Evolutionary conservation across 2,888 invertebrate genomes (phyloP).

Genomic region (Drosophila phalerata): DNA sequence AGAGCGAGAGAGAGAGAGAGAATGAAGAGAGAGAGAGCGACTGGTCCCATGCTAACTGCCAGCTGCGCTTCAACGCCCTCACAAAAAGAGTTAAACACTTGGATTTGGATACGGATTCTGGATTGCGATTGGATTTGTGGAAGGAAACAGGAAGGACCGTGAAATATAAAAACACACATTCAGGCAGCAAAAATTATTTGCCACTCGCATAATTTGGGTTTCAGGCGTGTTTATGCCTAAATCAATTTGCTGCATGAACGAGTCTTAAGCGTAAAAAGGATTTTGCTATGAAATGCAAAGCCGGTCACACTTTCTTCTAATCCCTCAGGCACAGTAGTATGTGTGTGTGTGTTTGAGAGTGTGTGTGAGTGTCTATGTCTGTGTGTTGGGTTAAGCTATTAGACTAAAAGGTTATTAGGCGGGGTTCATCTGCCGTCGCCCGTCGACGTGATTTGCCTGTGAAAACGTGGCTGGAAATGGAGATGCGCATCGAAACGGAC

Average conservation of each 20-base stretch:
- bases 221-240: slow-evolving; percentile 78
- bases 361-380: background rate
- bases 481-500: slow-evolving; percentile 19
- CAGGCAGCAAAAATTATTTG: slow-evolving; percentile 57
- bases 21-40: slow-evolving; percentile 10
- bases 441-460: slow-evolving; percentile 64
- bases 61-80: slow-evolving; percentile 66
- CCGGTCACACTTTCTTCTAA: slow-evolving; percentile 49
- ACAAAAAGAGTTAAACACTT: slow-evolving; percentile 31
- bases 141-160: background rate
- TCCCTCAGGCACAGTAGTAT: slow-evolving; percentile 26
- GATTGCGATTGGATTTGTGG: background rate
- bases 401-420: slow-evolving; percentile 68
- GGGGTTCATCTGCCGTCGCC: slow-evolving; percentile 15
- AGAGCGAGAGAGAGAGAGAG: slow-evolving; percentile 7
- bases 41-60: too few relatives aligned
- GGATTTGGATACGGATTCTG: slow-evolving; percentile 21
- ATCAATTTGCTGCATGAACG: slow-evolving; percentile 80
- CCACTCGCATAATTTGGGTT: slow-evolving; percentile 32
- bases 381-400: slow-evolving; percentile 60
- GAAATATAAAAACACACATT: slow-evolving; percentile 27
- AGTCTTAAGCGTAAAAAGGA: slow-evolving; percentile 63
- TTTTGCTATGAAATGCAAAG: slow-evolving; percentile 28
- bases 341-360: slow-evolving; percentile 25
- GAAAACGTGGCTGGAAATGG: slow-evolving; percentile 28